Conservation (phyloP, 1,140 invertebrate genomes). For the Pseudomyrmex sp. region DNA sequence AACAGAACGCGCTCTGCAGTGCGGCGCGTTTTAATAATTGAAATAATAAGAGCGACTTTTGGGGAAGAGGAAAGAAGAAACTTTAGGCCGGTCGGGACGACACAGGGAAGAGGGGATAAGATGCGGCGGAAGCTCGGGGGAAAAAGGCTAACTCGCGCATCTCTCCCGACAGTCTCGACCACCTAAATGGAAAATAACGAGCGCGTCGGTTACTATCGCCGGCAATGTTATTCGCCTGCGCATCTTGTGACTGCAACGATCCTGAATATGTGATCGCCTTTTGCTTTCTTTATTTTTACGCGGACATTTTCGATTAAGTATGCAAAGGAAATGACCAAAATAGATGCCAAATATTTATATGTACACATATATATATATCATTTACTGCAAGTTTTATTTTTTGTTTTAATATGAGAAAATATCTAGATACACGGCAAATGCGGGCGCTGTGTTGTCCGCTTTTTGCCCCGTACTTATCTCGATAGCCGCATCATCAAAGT, state of each 20-base stretch:
- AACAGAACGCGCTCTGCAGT: slow-evolving; percentile 22
- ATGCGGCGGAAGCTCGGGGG: slow-evolving; percentile 1
- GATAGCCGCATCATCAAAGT: slow-evolving; percentile 46
- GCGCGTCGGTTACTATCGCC: slow-evolving; percentile 59
- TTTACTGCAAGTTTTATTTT: background rate
- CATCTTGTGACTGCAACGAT: slow-evolving; percentile 2
- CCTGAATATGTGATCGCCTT: slow-evolving; percentile 47
- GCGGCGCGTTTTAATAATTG: slow-evolving; percentile 68
- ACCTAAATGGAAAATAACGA: slow-evolving; percentile 75
- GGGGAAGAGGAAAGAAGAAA: slow-evolving; percentile 15
- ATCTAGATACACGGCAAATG: slow-evolving; percentile 27
- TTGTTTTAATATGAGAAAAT: slow-evolving; percentile 12
- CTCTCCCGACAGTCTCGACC: slow-evolving; percentile 25
- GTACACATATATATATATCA: too few species aligned
- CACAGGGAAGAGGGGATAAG: background rate
- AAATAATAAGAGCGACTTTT: slow-evolving; percentile 65
- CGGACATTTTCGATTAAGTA: background rate
- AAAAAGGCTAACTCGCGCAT: slow-evolving; percentile 12
- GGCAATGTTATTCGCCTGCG: slow-evolving; percentile 11
- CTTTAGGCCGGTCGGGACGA: slow-evolving; percentile 10
- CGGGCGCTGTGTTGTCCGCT: slow-evolving; percentile 35
- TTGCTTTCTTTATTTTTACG: background rate
- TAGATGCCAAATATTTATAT: background rate
- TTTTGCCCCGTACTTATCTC: slow-evolving; percentile 36
- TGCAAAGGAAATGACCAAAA: too few species aligned